Evolutionary conservation across 2,113 vertebrate genomes (phyloP).

Genomic region (Cottus gobio): DNA sequence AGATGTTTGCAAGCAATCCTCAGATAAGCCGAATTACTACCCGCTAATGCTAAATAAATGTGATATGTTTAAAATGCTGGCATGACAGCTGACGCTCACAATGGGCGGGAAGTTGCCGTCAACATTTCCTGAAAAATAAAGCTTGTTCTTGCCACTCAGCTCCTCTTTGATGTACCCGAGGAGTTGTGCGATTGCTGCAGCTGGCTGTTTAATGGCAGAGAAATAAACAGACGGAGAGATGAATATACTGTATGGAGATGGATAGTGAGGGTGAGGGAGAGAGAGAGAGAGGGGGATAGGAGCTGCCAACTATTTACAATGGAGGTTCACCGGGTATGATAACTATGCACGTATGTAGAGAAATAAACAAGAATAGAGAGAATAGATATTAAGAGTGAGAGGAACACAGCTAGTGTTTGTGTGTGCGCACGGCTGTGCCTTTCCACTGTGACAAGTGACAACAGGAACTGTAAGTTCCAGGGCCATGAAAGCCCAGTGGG

Average conservation of each 20-base stretch:
- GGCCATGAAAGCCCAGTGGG: constrained; percentile 67
- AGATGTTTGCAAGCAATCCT: constrained; percentile 69
- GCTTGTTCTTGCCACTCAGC: constrained; percentile 51
- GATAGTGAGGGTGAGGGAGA: constrained; percentile 9
- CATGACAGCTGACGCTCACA: constrained; percentile 43
- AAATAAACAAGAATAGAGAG: constrained; percentile 20
- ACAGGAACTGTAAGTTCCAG: constrained; percentile 69
- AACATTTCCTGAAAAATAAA: constrained; percentile 57
- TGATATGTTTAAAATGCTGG: constrained; percentile 55
- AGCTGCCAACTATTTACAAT: constrained; percentile 26
- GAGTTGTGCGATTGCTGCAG: constrained; percentile 44
- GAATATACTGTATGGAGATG: constrained; percentile 28
- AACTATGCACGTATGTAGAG: constrained; percentile 5
- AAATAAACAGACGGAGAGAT: constrained; percentile 35
- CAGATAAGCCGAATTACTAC: constrained; percentile 65
- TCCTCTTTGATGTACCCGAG: constrained; percentile 51
- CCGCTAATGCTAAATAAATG: constrained; percentile 65
- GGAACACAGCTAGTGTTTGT: constrained; percentile 6
- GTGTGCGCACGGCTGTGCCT: constrained; percentile 14
- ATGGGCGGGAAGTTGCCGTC: constrained; percentile 36
- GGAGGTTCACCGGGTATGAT: constrained; percentile 5
- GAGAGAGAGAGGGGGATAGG: constrained; percentile 9
- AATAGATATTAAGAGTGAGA: constrained; percentile 35
- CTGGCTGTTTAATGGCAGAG: constrained; percentile 47
- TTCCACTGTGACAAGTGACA: constrained; percentile 41